Conservation (phyloP, 2,113 vertebrate species). For the Raphicerus campestris region DNA sequence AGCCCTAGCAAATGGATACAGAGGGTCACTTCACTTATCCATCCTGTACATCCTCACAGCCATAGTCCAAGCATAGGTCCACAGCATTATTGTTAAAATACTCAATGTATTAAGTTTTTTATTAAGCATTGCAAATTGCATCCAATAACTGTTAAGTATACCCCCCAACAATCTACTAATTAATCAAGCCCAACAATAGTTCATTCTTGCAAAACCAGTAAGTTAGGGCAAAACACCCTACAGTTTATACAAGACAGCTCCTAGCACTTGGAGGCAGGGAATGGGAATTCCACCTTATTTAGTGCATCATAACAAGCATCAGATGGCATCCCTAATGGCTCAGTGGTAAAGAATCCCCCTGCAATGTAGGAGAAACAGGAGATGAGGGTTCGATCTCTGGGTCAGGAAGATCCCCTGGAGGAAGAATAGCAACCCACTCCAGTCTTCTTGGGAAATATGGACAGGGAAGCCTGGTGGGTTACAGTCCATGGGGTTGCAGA, state of each 20-base stretch:
- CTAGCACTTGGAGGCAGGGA: constrained; percentile 84
- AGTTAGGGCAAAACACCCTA: constrained; percentile 86
- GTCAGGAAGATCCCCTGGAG: background rate
- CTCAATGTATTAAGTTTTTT: constrained; percentile 95
- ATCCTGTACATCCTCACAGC: background rate
- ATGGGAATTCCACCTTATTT: constrained; percentile 85
- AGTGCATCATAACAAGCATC: constrained; percentile 89
- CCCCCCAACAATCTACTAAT: constrained; percentile 86
- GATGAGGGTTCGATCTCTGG: background rate
- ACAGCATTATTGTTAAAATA: constrained; percentile 68
- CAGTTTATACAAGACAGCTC: constrained; percentile 88
- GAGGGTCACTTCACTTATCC: background rate
- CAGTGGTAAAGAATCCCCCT: background rate
- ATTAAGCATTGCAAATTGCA: constrained; percentile 94
- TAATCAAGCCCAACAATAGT: background rate
- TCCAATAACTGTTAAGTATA: constrained; percentile 90
- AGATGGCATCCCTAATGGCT: background rate
- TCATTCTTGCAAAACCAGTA: constrained; percentile 75
- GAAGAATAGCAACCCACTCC: background rate
- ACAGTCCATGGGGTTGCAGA: background rate
- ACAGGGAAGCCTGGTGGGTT: background rate
- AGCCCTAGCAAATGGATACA: background rate
- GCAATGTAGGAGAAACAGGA: background rate
- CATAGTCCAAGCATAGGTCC: background rate
- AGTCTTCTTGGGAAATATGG: background rate